phyloP scores from a whole-genome alignment of 2,888 invertebrate genomes.

The Unio pictorum region DNA sequence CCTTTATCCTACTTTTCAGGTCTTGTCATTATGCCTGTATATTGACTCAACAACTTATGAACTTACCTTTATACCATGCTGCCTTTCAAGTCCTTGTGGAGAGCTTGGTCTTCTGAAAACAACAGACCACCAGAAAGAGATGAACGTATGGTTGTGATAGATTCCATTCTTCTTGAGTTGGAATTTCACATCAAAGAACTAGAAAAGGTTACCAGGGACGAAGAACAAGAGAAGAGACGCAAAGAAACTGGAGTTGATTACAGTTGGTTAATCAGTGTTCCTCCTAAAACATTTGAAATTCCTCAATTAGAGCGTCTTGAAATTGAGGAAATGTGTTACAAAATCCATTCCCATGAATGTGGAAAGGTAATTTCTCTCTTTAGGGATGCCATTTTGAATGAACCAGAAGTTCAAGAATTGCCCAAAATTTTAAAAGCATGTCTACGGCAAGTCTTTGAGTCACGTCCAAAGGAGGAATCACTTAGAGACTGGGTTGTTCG shows the following conservation, averaged over 20 bases:
- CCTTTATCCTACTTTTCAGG: too few species aligned
- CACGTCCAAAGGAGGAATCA: conserved; percentile 60
- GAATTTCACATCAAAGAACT: conserved; percentile 58
- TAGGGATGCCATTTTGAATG: conserved; percentile 55
- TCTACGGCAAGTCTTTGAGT: conserved; percentile 56
- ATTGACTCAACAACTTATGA: too few species aligned
- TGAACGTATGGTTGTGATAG: conserved; percentile 48
- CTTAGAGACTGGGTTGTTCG: conserved; percentile 61
- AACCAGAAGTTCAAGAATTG: conserved; percentile 52
- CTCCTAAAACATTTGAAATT: conserved; percentile 57
- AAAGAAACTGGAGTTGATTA: conserved; percentile 63
- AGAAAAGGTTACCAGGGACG: conserved; percentile 45
- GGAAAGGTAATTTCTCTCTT: conserved; percentile 61
- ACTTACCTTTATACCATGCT: conserved; percentile 21
- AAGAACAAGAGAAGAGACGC: conserved; percentile 49
- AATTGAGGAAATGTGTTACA: conserved; percentile 63
- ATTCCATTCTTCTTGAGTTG: conserved; percentile 58
- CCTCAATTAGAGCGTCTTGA: conserved; percentile 66
- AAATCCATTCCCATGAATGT: conserved; percentile 63
- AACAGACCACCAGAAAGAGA: conserved; percentile 44
- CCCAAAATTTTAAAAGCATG: conserved; percentile 59
- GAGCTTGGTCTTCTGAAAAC: conserved; percentile 37
- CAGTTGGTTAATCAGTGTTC: conserved; percentile 63
- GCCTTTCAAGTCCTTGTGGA: conserved; percentile 46
- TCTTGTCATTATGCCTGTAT: too few species aligned